phyloP scores from a whole-genome alignment of 92 coral and sea anemone genomes.

The Palythoa caribaeorum region DNA sequence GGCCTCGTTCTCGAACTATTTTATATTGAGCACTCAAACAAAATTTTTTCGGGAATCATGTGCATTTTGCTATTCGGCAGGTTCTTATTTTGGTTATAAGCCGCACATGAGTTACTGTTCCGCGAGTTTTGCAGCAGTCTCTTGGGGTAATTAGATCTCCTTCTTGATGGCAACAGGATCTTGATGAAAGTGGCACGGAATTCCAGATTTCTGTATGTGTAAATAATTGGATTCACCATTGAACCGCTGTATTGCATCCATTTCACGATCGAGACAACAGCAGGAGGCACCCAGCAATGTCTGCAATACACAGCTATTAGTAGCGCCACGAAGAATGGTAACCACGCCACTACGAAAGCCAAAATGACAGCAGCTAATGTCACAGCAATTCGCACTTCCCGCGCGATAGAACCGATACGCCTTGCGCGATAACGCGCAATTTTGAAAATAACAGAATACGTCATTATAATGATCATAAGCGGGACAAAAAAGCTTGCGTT shows the following conservation, averaged over 20 bases:
- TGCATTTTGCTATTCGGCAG: background rate
- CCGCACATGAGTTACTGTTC: conserved; percentile 6
- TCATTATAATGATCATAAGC: conserved; percentile 74
- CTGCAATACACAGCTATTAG: conserved; percentile 67
- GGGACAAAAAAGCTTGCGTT: conserved; percentile 86
- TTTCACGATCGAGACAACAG: conserved; percentile 72
- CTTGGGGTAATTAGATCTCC: background rate
- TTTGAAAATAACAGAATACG: conserved; percentile 81
- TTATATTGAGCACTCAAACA: background rate
- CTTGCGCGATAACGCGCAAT: conserved; percentile 86
- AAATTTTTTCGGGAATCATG: background rate
- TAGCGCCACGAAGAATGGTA: conserved; percentile 78
- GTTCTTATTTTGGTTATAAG: background rate
- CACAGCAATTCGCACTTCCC: conserved; percentile 93
- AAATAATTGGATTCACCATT: conserved; percentile 88
- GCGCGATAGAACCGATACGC: conserved; percentile 78
- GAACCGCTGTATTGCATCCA: conserved; percentile 98
- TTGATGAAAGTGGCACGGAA: conserved; percentile 77
- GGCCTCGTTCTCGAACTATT: background rate
- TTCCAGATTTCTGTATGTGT: conserved; percentile 86
- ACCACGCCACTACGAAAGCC: conserved; percentile 90
- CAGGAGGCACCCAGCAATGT: conserved; percentile 58
- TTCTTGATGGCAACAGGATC: conserved; percentile 68
- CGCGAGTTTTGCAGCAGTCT: background rate
- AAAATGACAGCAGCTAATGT: conserved; percentile 91